Percentiles rank a stretch among this genome's conserved stretches.
These are phyloP conservation scores for Noturus placidus DNA, from an alignment of 2,113 vertebrate species.

Conservation along the genomic window DNA sequence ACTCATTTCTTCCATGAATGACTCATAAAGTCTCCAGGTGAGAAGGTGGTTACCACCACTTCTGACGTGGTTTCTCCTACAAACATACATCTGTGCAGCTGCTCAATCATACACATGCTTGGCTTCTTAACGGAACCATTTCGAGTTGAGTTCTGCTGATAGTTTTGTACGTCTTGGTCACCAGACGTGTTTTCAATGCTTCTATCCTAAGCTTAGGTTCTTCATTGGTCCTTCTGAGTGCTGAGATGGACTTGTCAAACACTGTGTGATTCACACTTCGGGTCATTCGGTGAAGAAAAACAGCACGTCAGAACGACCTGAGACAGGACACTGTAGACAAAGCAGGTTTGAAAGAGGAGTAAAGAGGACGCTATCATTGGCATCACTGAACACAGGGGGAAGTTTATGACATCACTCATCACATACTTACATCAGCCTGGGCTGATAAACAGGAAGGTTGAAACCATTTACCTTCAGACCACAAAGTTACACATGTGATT, in stretches of 20 bases:
- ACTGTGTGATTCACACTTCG: neutral
- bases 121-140: neutral
- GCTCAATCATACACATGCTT: neutral
- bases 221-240: neutral
- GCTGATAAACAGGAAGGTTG: neutral
- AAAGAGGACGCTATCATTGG: neutral
- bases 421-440: neutral
- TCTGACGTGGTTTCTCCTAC: neutral
- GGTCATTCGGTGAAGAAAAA: neutral
- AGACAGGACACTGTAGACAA: neutral
- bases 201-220: neutral
- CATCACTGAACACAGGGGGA: neutral
- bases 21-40: neutral
- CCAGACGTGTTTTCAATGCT: neutral
- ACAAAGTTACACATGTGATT: neutral
- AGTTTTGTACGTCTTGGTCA: neutral
- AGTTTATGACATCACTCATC: neutral
- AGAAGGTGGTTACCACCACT: neutral
- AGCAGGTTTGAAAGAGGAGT: neutral
- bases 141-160: neutral
- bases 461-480: neutral
- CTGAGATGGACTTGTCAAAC: neutral
- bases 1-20: neutral
- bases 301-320: neutral
- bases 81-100: neutral